A percentile compares a stretch with the other conserved stretches of the same genome.
These are phyloP conservation scores for Myocastor coypus DNA, from an alignment of 2,113 vertebrate genomes.

Conservation along the genomic window DNA sequence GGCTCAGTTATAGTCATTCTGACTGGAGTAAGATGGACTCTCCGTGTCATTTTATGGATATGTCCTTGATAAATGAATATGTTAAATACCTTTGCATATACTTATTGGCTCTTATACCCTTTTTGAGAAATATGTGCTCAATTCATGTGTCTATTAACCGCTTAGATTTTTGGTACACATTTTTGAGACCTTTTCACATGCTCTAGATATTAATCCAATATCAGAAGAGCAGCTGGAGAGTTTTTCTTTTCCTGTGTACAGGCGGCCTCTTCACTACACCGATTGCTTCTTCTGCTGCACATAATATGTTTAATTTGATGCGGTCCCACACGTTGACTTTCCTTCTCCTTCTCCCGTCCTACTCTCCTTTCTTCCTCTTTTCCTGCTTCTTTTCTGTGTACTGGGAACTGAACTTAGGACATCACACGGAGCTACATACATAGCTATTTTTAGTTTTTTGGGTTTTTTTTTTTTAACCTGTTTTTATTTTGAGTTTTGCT, in stretches of 20 bases:
- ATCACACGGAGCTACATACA: neutral
- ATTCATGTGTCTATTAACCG: neutral
- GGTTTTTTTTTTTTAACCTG: no score
- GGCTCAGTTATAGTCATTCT: neutral
- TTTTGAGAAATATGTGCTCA: neutral
- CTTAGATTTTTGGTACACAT: neutral
- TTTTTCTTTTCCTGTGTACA: neutral
- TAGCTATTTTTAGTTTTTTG: neutral
- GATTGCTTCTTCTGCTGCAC: neutral
- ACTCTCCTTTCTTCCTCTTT: neutral
- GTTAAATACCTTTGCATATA: neutral
- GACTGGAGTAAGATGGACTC: neutral
- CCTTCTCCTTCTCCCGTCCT: neutral
- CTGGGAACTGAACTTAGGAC: neutral
- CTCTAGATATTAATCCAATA: neutral
- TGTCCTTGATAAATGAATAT: neutral
- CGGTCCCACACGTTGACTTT: neutral
- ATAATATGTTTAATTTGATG: neutral
- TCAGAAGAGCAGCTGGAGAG: neutral
- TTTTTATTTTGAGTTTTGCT: neutral
- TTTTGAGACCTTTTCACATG: neutral
- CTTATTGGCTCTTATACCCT: neutral
- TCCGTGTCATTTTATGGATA: neutral
- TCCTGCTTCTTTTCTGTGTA: neutral
- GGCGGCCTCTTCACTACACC: neutral